Evolutionary conservation across 1,140 invertebrate genomes (phyloP), one percentile per base, ranked within the genome.

Genomic region (Zaprionus inermis): DNA sequence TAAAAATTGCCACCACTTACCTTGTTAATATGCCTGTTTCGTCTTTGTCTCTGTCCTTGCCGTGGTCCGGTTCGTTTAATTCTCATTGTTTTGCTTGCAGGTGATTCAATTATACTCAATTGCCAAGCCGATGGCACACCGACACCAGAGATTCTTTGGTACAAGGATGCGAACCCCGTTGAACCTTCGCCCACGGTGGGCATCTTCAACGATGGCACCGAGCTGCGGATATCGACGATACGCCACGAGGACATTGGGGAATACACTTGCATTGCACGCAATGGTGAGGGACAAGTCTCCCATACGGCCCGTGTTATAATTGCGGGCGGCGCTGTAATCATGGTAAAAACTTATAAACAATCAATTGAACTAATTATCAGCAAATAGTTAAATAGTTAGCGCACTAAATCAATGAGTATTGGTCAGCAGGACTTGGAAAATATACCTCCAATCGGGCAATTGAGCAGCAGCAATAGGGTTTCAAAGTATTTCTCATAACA

Each of bases 81-180:
- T 71, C 41, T 77, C 30, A 67, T 64, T 59, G 51, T 46, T 67
- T 44, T 55, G 49, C 30, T 77, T 92, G 49, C 83, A 94, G 97
- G 98, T 73, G 97, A 98, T 94, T 97, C 96, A 71, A 97, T 99
- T 91, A 97, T 98, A 91, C 95, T 99, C 79, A 98, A 97, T 93
- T 99, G 98, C 93, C 96, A 98, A 93, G 98, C 97, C 16, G 97
- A 97, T 93, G 98, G 98, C 71, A 98, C 97, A 36, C 97, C 97
- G 56, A 96, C 96, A 59, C 97, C 97, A 28, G 97, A 97, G 93
- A 97, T 98, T 81, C 93, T 97, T 54, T 98, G 97, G 91, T 97
- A 97, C 93, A 97, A 98, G 93, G 97, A 98, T 93, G 96, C 96
- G 69, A 97, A 96, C 93, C 96, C 97, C 38, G 96, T 98, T 73